Evolutionary conservation across 1,140 invertebrate genomes (phyloP).

Genomic region (Achatina immaculata): DNA sequence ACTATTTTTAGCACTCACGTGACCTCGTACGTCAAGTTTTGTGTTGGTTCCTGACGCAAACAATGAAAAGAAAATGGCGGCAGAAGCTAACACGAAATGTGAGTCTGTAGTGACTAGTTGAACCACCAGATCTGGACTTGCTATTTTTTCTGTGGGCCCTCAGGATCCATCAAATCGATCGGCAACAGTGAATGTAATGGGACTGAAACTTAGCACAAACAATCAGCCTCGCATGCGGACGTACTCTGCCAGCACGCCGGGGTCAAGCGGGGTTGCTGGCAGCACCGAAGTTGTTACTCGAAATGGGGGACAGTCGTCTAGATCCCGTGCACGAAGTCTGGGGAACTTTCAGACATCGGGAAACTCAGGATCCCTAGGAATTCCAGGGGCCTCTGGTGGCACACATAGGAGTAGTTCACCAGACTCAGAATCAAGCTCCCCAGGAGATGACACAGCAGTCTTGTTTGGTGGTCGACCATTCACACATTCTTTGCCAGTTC

Average conservation of each 20-base stretch:
- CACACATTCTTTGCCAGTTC: conserved; percentile 64
- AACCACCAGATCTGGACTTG: not conserved
- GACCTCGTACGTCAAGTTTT: conserved; percentile 53
- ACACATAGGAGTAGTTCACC: conserved; percentile 57
- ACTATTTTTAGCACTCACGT: conserved; percentile 38
- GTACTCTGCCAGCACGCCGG: conserved; percentile 63
- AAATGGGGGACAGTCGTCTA: conserved; percentile 47
- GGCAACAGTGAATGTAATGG: conserved; percentile 49
- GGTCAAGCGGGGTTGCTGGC: conserved; percentile 52
- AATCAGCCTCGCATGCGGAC: conserved; percentile 60
- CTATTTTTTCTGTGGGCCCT: not conserved
- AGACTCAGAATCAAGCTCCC: conserved; percentile 67
- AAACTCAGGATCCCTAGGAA: conserved; percentile 52
- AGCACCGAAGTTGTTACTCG: conserved; percentile 51
- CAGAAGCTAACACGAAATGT: conserved; percentile 36
- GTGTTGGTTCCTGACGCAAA: conserved; percentile 68
- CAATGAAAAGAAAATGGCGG: conserved; percentile 68
- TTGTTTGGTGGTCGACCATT: conserved; percentile 55
- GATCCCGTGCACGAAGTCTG: conserved; percentile 61
- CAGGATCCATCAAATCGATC: not conserved
- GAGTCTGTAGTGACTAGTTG: conserved; percentile 18
- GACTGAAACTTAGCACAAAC: conserved; percentile 63
- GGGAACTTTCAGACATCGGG: conserved; percentile 58
- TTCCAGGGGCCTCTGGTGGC: conserved; percentile 58
- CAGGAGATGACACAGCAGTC: conserved; percentile 54